A percentile compares a stretch with the other conserved stretches of the same genome.
These are phyloP conservation scores for Myotis pilosus DNA, from an alignment of 2,797 vertebrate species.

Conservation along the genomic window DNA sequence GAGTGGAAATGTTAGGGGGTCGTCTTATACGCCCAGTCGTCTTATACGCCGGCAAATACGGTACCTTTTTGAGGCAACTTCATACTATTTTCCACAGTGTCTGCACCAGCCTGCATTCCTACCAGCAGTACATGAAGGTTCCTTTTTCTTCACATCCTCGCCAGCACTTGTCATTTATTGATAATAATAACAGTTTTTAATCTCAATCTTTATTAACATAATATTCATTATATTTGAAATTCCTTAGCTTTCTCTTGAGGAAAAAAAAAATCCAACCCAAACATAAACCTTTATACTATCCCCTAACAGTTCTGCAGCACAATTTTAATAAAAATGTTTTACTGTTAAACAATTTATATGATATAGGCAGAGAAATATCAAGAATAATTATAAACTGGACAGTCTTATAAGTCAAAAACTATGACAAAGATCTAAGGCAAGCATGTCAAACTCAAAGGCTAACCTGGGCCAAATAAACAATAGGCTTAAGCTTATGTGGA, in stretches of 20 bases:
- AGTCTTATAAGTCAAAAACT: slow-evolving; percentile 80
- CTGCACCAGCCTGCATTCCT: too few species aligned
- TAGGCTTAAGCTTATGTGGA: too few species aligned
- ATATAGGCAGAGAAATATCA: background rate
- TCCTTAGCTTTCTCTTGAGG: slow-evolving; percentile 14
- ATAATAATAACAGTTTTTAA: background rate
- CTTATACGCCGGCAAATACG: too few species aligned
- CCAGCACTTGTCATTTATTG: too few species aligned
- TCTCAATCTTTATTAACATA: slow-evolving; percentile 17
- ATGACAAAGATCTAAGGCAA: slow-evolving; percentile 74
- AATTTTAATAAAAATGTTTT: slow-evolving; percentile 9
- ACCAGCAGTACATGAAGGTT: too few species aligned
- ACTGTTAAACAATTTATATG: background rate
- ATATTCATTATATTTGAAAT: background rate
- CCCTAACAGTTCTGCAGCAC: background rate
- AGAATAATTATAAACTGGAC: background rate
- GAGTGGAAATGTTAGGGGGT: too few species aligned
- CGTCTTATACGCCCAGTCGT: too few species aligned
- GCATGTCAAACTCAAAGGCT: too few species aligned
- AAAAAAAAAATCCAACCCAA: background rate
- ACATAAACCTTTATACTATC: slow-evolving; percentile 37
- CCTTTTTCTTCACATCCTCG: too few species aligned
- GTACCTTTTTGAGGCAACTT: too few species aligned
- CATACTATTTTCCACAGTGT: too few species aligned
- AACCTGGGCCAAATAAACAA: too few species aligned